Conservation (phyloP, 2,113 vertebrate genomes). For the Cynopterus brachyotis region DNA sequence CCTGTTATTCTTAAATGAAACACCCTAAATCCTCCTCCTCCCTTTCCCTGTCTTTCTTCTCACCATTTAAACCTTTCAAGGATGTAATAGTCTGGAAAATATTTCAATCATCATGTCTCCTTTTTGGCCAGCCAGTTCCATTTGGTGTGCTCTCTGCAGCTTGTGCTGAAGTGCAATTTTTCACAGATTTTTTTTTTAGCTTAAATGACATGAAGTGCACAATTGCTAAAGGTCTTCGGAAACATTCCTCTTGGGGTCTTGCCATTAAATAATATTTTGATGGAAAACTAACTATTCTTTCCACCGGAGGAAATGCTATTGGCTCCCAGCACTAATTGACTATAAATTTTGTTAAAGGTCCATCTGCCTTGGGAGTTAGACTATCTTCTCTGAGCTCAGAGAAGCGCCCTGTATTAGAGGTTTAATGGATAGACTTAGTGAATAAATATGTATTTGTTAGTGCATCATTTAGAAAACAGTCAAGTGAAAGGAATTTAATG, state of each 20-base stretch:
- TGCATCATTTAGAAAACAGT: conserved; percentile 7
- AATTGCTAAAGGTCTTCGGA: conserved; percentile 68
- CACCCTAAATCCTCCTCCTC: conserved; percentile 62
- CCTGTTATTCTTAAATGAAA: conserved; percentile 66
- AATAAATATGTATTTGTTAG: conserved; percentile 56
- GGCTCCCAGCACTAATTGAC: conserved; percentile 51
- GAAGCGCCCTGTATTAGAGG: not conserved
- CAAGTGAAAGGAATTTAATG: not conserved
- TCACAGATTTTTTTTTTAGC: conserved; percentile 68
- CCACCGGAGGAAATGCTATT: conserved; percentile 45
- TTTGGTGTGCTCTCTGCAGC: not conserved
- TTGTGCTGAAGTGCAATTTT: conserved; percentile 35
- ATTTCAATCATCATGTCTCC: conserved; percentile 61
- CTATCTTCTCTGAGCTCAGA: conserved; percentile 28
- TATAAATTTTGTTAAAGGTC: conserved; percentile 63
- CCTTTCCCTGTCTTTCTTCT: conserved; percentile 40
- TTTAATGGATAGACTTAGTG: conserved; percentile 33
- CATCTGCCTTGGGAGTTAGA: conserved; percentile 40
- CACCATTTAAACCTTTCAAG: conserved; percentile 59
- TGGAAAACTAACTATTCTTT: conserved; percentile 51
- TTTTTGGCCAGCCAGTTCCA: conserved; percentile 16
- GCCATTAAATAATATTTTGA: conserved; percentile 65
- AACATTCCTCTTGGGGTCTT: conserved; percentile 56
- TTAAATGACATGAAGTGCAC: conserved; percentile 63
- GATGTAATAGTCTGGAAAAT: conserved; percentile 68